Evolutionary conservation across 2,797 vertebrate genomes (phyloP), one percentile per base, ranked within the genome.

Genomic region (Hoplostethus atlanticus): DNA sequence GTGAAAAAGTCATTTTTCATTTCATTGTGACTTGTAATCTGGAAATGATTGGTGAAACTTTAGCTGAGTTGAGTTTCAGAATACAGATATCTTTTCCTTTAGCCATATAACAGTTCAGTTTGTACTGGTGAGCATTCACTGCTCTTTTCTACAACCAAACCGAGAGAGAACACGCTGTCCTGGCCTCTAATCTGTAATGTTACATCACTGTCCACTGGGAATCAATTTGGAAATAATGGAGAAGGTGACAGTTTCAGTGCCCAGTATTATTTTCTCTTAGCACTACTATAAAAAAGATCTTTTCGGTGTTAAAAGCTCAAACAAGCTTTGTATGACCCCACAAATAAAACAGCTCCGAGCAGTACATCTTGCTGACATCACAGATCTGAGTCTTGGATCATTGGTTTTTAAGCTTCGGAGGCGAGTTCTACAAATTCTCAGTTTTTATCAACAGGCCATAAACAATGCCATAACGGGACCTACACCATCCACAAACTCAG

Each of bases 181-280:
- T 44, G 11, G 57, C 34, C 40, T 13, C 57, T 44, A 17, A 44
- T 60, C 38, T 52, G 34, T 67, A 25, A 52, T 54, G 80, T 67
- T 53, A 69, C 66, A 67, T 73, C 56, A 50, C 47, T 9, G 69
- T 84, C 74, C 54, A 72, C 31, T 21, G 76, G 71, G 80, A 82
- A 76, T 83, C 84, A 71, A 67, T 77, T 72, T 79, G 51, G 65
- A 76, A 25, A 66, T 86, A 81, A 91, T 86, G 66, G 69, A 85
- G 8, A 74, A 76, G 77, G 56, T 59, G 81, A 81, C 59, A 34
- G 50, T 76, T 77, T 79, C 60, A 51, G 64, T 48, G 60, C 64
- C 48, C 44, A 2, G 46, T 60, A 75, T 54, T 50, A 79, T 80
- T 80, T 86, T 86, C 76, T 85, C 42, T 58, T 36, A 71, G 64